phyloP scores from a whole-genome alignment of 2,797 vertebrate species.

The Phaenicophaeus curvirostris region DNA sequence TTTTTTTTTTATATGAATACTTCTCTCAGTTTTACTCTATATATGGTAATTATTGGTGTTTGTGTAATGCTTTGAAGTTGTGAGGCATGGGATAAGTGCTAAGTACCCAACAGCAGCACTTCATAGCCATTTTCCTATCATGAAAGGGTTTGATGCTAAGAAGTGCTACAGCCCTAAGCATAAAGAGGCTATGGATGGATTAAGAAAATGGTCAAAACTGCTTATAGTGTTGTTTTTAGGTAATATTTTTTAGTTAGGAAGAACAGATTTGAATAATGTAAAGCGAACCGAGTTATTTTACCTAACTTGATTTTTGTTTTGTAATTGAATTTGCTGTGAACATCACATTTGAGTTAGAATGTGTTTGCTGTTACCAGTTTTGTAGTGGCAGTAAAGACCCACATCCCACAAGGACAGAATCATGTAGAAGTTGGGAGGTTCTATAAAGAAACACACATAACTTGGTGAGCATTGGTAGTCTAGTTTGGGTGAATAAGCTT shows the following conservation, averaged over 20 bases:
- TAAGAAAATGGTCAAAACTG: conserved; percentile 13
- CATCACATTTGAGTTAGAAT: conserved; percentile 4
- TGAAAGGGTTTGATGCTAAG: conserved; percentile 26
- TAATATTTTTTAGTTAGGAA: conserved; percentile 35
- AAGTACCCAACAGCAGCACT: conserved; percentile 30
- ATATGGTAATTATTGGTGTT: conserved; percentile 52
- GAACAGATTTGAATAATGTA: conserved; percentile 1
- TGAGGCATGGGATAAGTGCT: neutral
- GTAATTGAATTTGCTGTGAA: neutral
- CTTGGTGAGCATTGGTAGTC: neutral
- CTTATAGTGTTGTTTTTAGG: conserved; percentile 16
- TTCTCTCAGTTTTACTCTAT: conserved; percentile 31
- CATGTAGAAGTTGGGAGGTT: conserved; percentile 14
- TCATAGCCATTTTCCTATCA: conserved; percentile 38
- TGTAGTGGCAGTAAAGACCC: conserved; percentile 31
- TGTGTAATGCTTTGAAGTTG: conserved; percentile 53
- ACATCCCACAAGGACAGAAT: conserved; percentile 34
- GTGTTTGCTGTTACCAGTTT: neutral
- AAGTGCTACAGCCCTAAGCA: conserved; percentile 14
- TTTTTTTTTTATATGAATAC: neutral
- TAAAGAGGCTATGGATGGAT: conserved; percentile 23
- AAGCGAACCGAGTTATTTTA: conserved; percentile 30
- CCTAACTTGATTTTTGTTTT: neutral
- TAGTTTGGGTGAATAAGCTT: neutral
- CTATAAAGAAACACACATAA: neutral